A percentile compares a stretch with the other conserved stretches of the same genome.
Conservation (phyloP, 2,797 vertebrate species). For the Kryptopterus vitreolus region DNA sequence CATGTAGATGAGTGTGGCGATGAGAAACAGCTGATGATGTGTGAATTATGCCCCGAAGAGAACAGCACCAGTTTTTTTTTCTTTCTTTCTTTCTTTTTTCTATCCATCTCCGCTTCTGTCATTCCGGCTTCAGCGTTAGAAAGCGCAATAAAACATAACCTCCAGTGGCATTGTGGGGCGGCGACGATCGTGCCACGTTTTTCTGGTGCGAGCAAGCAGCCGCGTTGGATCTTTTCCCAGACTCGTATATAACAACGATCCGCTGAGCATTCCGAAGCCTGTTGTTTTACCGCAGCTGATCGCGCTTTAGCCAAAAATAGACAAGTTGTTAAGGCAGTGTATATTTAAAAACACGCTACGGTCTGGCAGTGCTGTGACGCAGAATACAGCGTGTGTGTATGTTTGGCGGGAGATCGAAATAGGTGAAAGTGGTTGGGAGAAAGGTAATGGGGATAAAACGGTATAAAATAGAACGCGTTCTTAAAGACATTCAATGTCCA, state of each 20-base stretch:
- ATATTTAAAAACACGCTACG: too few species aligned
- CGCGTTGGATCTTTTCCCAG: slow-evolving; percentile 26
- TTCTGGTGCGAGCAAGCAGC: slow-evolving; percentile 6
- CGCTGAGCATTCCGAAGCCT: background rate
- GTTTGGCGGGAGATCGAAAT: too few species aligned
- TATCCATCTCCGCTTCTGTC: background rate
- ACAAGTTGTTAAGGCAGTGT: background rate
- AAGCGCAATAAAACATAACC: slow-evolving; percentile 16
- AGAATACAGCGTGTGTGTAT: background rate
- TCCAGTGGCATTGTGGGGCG: slow-evolving; percentile 1
- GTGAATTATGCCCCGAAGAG: background rate
- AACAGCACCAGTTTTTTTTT: background rate
- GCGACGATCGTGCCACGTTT: background rate
- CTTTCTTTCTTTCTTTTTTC: too few species aligned
- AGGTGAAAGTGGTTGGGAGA: background rate
- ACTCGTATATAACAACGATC: slow-evolving; percentile 7
- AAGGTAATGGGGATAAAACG: background rate
- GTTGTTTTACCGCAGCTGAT: slow-evolving; percentile 20
- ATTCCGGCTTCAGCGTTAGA: background rate
- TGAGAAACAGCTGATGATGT: background rate
- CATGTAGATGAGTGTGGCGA: background rate
- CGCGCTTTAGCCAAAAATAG: slow-evolving; percentile 7
- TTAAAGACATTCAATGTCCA: background rate
- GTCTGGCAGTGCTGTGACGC: background rate
- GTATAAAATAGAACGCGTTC: background rate